These are phyloP conservation scores for Pelodytes ibericus DNA, from an alignment of 2,797 vertebrate species.

Conservation along the genomic window DNA sequence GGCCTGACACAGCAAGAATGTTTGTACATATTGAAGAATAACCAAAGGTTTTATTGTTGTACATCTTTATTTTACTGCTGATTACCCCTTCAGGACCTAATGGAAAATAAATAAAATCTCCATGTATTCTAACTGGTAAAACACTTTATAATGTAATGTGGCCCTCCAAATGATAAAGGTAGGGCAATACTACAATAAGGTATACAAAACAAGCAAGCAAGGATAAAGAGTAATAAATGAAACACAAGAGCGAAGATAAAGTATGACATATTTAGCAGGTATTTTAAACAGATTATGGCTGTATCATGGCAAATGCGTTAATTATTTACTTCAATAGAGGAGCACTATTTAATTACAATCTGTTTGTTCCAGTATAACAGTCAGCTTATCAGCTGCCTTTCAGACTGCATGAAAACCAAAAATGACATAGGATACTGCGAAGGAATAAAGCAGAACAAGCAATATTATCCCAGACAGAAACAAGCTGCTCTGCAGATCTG, in stretches of 20 bases:
- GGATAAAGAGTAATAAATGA: not conserved
- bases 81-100: too few species aligned
- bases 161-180: too few species aligned
- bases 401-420: not conserved
- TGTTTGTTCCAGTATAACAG: not conserved
- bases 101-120: too few species aligned
- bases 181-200: too few species aligned
- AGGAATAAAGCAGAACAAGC: not conserved
- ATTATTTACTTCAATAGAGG: slow-evolving; percentile 7
- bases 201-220: not conserved
- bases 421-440: not conserved
- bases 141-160: too few species aligned
- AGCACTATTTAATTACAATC: not conserved
- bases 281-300: not conserved
- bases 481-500: not conserved
- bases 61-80: too few species aligned
- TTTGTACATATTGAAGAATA: too few species aligned
- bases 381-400: not conserved
- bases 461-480: not conserved
- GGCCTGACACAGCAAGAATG: too few species aligned
- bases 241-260: not conserved
- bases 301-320: not conserved
- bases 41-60: too few species aligned
- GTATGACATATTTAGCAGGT: not conserved
- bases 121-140: too few species aligned